Evolutionary conservation across 2,113 vertebrate species (phyloP), one percentile per base, ranked within the genome.

Genomic region (Ophthalmolycus amberensis): DNA sequence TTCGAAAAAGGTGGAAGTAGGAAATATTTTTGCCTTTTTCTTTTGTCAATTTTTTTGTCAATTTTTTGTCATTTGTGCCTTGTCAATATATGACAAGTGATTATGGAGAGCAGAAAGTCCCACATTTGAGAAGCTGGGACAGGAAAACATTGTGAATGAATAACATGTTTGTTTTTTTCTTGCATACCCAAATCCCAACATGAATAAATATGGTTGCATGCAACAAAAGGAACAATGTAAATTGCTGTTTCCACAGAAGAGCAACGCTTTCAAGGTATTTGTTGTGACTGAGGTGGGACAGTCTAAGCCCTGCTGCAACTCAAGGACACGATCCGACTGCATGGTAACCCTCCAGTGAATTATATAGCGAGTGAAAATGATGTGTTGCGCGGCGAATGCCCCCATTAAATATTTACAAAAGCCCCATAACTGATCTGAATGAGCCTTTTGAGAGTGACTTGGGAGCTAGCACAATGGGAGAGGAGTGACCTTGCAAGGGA

Each of bases 351-450:
- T 38, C 75, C 64, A 7, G 77, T 81, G 85, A 86, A 85, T 90
- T 90, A 84, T 71, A 81, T 22, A 86, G 89, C 27, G n/a, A 38
- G 78, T 50, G 84, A 70, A 73, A 86, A 84, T 80, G 71, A 90
- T 58, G 85, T 73, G 85, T 44, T 60, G 84, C 59, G 38, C n/a
- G 0, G 82, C 65, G 9, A 88, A 87, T 74, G 79, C 59, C 66
- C 3, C 71, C 85, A 89, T 85, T 91, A 92, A 92, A 94, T 93
- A 93, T 93, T 93, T 92, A 92, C 92, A 89, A 91, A 94, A 88
- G 86, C 88, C 74, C 71, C 86, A 87, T 80, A 90, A 90, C 84
- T 87, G 79, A 89, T 89, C 77, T 85, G 84, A 93, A 91, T 84
- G 88, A 83, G 87, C 58, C 91, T 91, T 89, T 85, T 86, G 82